These are phyloP conservation scores for Solenopsis fugax DNA, from an alignment of 1,140 invertebrate species.

Conservation along the genomic window DNA sequence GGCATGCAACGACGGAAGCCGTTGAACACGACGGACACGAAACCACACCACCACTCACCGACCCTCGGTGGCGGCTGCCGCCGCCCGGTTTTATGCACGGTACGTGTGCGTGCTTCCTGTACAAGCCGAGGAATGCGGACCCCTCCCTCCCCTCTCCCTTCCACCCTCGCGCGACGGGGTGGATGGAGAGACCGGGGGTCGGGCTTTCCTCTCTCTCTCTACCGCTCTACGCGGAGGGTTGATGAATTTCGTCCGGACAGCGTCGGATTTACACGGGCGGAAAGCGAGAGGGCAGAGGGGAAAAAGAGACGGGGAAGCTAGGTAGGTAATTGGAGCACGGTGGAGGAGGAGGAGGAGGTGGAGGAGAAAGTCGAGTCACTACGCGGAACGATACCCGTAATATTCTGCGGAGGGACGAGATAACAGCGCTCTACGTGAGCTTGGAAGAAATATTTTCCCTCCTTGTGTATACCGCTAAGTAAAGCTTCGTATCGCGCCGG, in stretches of 20 bases:
- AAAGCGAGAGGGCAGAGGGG: conserved; percentile 3
- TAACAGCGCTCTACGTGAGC: conserved; percentile 67
- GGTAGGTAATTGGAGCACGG: conserved; percentile 72
- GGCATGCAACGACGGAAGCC: conserved; percentile 68
- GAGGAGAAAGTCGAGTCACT: conserved; percentile 68
- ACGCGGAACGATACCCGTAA: conserved; percentile 70
- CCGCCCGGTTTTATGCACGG: conserved; percentile 63
- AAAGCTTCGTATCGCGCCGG: conserved; percentile 54
- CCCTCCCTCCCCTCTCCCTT: neutral
- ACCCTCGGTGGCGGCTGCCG: conserved; percentile 33
- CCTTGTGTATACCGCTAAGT: conserved; percentile 47
- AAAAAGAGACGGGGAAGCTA: conserved; percentile 20
- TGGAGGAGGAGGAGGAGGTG: conserved; percentile 57
- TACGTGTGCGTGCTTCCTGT: conserved; percentile 71
- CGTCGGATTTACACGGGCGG: conserved; percentile 63
- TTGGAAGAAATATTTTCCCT: conserved; percentile 61
- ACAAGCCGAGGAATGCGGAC: conserved; percentile 70
- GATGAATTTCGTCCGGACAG: conserved; percentile 71
- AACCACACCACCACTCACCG: conserved; percentile 65
- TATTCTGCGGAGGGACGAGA: conserved; percentile 70
- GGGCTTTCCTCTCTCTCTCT: conserved; percentile 20
- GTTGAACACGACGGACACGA: conserved; percentile 68
- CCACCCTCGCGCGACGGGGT: neutral
- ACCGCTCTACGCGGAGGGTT: conserved; percentile 53
- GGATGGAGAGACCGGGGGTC: neutral